Base-by-base conservation (phyloP, 2,113 vertebrate species). In the Perca flavescens region DNA sequence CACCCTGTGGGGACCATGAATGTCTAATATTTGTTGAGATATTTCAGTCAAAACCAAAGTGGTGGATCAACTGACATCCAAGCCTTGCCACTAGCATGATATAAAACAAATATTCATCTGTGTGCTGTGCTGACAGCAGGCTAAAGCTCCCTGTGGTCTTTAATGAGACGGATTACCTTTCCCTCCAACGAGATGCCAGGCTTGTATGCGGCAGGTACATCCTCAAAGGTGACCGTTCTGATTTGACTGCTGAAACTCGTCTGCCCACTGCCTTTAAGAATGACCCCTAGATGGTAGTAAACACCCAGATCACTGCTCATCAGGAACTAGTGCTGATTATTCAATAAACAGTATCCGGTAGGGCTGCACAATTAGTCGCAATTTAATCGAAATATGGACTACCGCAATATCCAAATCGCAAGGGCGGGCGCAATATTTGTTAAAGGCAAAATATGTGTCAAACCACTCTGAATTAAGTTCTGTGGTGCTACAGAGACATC, bases 121-220 rank as follows among this genome's bases (percentile, higher is more conserved):
- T 2, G 28, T 21, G 14, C 43, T 47, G 21, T 10, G 47, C 7
- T 49, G 34, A 63, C 16, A 71, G 34, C 17, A 25, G 34, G 12
- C 49, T 63, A 8, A 6, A 65, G 47, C 40, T 34, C 19, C 17
- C 19, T 60, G 4, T 22, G 15, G 43, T 43, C 19, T 16, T 40
- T 36, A 22, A 54, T 22, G 16, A 74, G 34, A 79, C 14, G 10
- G 13, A 21, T 88, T 91, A 95, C 95, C 93, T 93, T 94, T 82
- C 94, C 94, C 7, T 91, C 90, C 31, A 90, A 94, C 0, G 73
- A 7, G 64, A 95, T 89, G 12, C 94, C 93, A 3, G 78, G 88
- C 34, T 87, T 94, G 83, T 91, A 95, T 0, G 85, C 36, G 6
- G 49, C 11, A 40, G 88, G 43, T 11, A 82, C 60, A 0, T 94